A percentile compares a stretch with the other conserved stretches of the same genome.
These are phyloP conservation scores for Heliconius melpomene DNA, from an alignment of 1,140 invertebrate genomes.

Conservation along the genomic window DNA sequence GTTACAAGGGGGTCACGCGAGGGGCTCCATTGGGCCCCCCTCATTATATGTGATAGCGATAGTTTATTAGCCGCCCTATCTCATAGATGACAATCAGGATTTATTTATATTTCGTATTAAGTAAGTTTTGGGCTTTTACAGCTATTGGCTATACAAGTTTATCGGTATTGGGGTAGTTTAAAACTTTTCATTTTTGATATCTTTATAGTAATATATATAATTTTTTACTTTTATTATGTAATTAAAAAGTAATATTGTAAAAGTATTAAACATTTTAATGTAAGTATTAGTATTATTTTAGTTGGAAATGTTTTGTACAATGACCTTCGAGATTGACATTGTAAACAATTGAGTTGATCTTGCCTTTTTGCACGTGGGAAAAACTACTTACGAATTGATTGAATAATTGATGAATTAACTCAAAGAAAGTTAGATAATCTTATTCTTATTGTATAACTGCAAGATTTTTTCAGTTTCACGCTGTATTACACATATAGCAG, in stretches of 20 bases:
- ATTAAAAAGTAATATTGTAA: no score
- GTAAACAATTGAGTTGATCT: slow-evolving; percentile 1
- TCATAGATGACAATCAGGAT: slow-evolving; percentile 42
- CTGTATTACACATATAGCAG: no score
- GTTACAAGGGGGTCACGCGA: slow-evolving; percentile 49
- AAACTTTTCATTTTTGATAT: neutral
- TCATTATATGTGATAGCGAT: slow-evolving; percentile 43
- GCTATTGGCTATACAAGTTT: slow-evolving; percentile 24
- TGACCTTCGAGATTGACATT: neutral
- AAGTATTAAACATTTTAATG: no score
- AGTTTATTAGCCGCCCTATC: slow-evolving; percentile 59
- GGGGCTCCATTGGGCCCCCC: slow-evolving; percentile 45
- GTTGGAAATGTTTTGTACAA: neutral
- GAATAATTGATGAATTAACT: neutral
- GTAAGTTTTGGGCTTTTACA: slow-evolving; percentile 14
- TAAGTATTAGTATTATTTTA: no score
- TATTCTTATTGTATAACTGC: no score
- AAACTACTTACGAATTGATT: neutral
- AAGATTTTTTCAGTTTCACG: no score
- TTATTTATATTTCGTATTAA: slow-evolving; percentile 37
- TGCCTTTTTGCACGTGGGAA: neutral
- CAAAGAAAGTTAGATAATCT: neutral
- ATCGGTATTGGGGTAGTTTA: neutral
- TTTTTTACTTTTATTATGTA: no score
- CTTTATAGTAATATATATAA: neutral